Conservation (phyloP, 1,140 invertebrate species). For the Macrosteles quadrilineatus region DNA sequence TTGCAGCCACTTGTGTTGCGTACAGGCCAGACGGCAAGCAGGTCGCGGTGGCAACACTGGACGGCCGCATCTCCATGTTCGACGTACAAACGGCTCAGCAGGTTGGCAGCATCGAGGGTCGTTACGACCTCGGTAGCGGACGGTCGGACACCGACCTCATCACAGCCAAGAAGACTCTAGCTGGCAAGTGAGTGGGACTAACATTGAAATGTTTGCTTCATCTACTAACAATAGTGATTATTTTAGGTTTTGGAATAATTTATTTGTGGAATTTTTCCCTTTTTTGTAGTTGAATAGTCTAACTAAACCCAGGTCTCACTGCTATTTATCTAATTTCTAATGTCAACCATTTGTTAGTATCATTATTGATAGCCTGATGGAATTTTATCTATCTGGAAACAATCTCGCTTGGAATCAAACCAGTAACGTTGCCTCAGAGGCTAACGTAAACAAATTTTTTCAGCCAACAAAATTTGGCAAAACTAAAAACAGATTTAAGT, state of each 20-base stretch:
- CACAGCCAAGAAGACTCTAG: constrained; percentile 79
- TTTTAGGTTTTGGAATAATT: not conserved
- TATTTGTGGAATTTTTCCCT: not conserved
- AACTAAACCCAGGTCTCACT: no score
- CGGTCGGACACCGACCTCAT: constrained; percentile 82
- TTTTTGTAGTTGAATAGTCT: no score
- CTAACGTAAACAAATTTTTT: no score
- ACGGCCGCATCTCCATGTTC: constrained; percentile 88
- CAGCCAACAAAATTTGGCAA: no score
- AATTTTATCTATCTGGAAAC: no score
- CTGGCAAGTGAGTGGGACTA: constrained; percentile 77
- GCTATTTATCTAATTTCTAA: no score
- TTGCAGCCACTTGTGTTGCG: constrained; percentile 67
- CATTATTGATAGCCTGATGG: no score
- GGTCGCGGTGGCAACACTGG: constrained; percentile 87
- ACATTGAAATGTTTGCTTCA: not conserved
- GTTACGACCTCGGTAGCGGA: constrained; percentile 84
- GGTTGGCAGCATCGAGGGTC: constrained; percentile 79
- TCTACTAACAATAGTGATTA: constrained; percentile 22
- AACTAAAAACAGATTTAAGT: no score
- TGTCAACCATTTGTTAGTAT: no score
- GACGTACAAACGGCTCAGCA: constrained; percentile 71
- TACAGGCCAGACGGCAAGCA: constrained; percentile 89
- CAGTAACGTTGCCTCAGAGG: no score
- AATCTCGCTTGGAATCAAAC: no score